Evolutionary conservation across 2,888 invertebrate species (phyloP), one percentile per base, ranked within the genome.

Genomic region (Drymonia ruficornis): DNA sequence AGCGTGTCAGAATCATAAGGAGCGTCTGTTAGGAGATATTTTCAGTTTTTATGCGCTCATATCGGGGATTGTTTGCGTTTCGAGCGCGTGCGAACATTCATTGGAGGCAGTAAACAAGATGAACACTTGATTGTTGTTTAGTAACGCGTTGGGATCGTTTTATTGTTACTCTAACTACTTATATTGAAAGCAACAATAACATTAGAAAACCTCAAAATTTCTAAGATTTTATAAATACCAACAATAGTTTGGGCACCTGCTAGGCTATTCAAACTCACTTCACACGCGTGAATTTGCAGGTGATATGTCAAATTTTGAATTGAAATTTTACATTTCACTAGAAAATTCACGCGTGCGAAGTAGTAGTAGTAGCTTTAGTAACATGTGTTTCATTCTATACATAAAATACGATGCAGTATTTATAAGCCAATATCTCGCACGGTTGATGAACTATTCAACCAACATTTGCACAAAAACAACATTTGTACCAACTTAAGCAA

Each of bases 1-100:
- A 80, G 83, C 80, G 81, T 84, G 85, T 86, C 88, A 84, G 84
- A 80, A 83, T 85, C 84, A 83, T 86, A 87, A 89, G 84, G 86
- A 85, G 75, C 77, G 80, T 85, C 84, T 83, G 80, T 83, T 81
- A 68, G 72, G 72, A 63, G 55, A 70, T 69, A 70, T 70, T 70
- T 67, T 68, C 61, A 70, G 64, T 66, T 68, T 67, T 47, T 47
- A 34, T 47, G 72, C 76, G 75, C 72, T 74, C 75, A 70, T 73
- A 70, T 66, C 68, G 59, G 59, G 60, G 66, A 65, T 75, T 76
- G 72, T 80, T 83, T 80, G 76, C 68, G 56, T 70, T 69, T 59
- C 56, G 60, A 59, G 60, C 63, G 64, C 65, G 59, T 72, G 69
- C 66, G 66, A 71, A 72, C 67, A 68, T 70, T 67, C 65, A 67